Evolutionary conservation across 2,797 vertebrate genomes (phyloP), one percentile per base, ranked within the genome.

Genomic region (Oreochromis mossambicus): DNA sequence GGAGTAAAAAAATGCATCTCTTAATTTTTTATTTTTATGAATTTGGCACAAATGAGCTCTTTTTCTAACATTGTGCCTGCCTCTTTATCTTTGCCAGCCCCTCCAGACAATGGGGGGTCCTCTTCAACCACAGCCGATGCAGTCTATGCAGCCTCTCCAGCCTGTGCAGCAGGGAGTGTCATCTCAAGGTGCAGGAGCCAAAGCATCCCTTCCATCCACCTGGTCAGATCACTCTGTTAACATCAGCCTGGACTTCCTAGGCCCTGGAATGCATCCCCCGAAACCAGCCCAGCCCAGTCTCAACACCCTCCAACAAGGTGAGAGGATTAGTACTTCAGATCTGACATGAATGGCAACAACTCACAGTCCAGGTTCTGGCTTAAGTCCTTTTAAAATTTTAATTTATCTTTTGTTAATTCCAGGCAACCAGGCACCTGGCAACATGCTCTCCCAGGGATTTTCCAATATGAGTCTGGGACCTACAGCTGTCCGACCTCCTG

Each of bases 161-260:
- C 96, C 96, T 83, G 87, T 96, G 88, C 95, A 97, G 92, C 97
- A 96, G 91, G 96, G 96, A 92, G 92, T 96, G 91, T 92, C 96
- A 90, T 93, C 95, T 93, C 97, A 97, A 90, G 97, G 97, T 91
- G 94, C 95, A 3, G 93, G 94, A 92, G 95, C 94, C 95, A 99
- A 98, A 97, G 95, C 94, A 43, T 77, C 93, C 41, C 94, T 99
- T 88, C 98, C 99, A 4, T 96, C 98, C 68, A 99, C 98, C 81
- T 99, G 99, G 99, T 98, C 98, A 73, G 98, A 99, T 93, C 97
- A 95, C 91, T 97, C 97, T 24, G 97, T 99, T 91, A 98, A 99
- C 96, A 99, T 99, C 95, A 99, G 96, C 92, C 96, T 99, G 92
- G 99, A 99, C 96, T 99, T 97, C 95, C 97, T 99, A 93, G 96